A percentile compares a stretch with the other conserved stretches of the same genome.
phyloP scores from a whole-genome alignment of 2,888 invertebrate genomes.

The Morpho helenor region DNA sequence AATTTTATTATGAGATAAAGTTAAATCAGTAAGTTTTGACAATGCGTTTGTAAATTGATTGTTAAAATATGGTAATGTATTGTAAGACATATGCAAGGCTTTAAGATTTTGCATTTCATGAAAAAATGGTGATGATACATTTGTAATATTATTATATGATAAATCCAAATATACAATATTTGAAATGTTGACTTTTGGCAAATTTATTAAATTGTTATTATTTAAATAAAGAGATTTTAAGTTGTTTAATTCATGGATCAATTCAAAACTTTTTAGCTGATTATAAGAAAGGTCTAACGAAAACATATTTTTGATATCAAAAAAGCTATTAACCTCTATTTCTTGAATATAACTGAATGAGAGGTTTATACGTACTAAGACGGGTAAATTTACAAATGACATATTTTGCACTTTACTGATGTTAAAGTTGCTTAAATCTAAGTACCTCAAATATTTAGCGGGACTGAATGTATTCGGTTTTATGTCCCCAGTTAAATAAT shows the following conservation, averaged over 20 bases:
- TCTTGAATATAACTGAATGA: slow-evolving; percentile 50
- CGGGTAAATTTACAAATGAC: slow-evolving; percentile 51
- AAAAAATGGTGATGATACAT: slow-evolving; percentile 12
- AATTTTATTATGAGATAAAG: slow-evolving; percentile 50
- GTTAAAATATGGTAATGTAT: slow-evolving; percentile 51
- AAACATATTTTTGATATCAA: slow-evolving; percentile 48
- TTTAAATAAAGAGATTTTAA: slow-evolving; percentile 54
- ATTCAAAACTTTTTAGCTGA: slow-evolving; percentile 37
- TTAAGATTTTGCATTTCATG: slow-evolving; percentile 34
- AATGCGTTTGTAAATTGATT: slow-evolving; percentile 45
- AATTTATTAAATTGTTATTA: slow-evolving; percentile 42
- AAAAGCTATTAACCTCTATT: slow-evolving; percentile 51
- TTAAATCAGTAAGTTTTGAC: slow-evolving; percentile 42
- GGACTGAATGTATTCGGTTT: slow-evolving; percentile 49
- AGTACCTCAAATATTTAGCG: slow-evolving; percentile 47
- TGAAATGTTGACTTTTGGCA: slow-evolving; percentile 24
- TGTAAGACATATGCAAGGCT: slow-evolving; percentile 46
- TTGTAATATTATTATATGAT: slow-evolving; percentile 16
- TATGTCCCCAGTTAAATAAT: slow-evolving; percentile 43
- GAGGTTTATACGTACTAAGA: slow-evolving; percentile 53
- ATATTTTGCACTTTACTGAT: slow-evolving; percentile 44
- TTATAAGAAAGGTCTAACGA: slow-evolving; percentile 60
- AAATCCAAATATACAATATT: slow-evolving; percentile 23
- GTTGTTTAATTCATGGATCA: slow-evolving; percentile 40
- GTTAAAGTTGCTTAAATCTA: slow-evolving; percentile 53